phyloP scores from a whole-genome alignment of 2,113 vertebrate species.

The Elephas maximus region DNA sequence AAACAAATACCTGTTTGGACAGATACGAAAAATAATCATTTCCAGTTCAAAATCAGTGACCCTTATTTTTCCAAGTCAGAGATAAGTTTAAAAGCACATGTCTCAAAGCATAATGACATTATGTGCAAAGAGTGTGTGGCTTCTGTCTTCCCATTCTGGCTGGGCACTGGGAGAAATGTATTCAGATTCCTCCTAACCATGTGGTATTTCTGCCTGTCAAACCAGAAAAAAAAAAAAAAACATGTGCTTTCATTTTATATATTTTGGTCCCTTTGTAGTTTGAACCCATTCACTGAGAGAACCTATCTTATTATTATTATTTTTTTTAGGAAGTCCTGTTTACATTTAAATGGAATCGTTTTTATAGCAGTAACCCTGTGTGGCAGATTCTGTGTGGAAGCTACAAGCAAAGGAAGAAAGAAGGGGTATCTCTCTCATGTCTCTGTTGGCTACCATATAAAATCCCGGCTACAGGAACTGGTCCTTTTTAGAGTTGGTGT shows the following conservation, averaged over 20 bases:
- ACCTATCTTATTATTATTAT: neutral
- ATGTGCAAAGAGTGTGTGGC: neutral
- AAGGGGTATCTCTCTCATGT: neutral
- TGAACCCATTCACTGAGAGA: neutral
- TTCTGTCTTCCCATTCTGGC: constrained; percentile 1
- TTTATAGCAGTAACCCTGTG: neutral
- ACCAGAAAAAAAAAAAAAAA: neutral
- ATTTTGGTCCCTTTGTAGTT: neutral
- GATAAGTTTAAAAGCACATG: neutral
- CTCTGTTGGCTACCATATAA: neutral
- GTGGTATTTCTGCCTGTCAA: neutral
- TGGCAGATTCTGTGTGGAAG: neutral
- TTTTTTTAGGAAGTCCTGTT: neutral
- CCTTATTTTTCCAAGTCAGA: constrained; percentile 48
- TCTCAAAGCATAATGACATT: neutral
- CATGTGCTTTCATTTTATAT: neutral
- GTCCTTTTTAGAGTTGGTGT: neutral
- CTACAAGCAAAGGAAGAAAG: neutral
- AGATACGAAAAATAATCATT: neutral
- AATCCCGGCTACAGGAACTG: neutral
- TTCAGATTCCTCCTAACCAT: neutral
- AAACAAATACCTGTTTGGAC: neutral
- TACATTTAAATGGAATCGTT: neutral
- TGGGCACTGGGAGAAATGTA: neutral
- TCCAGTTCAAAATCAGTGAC: neutral